Evolutionary conservation across 2,797 vertebrate genomes (phyloP), one percentile per base, ranked within the genome.

Genomic region (Scomberomorus guttatus): DNA sequence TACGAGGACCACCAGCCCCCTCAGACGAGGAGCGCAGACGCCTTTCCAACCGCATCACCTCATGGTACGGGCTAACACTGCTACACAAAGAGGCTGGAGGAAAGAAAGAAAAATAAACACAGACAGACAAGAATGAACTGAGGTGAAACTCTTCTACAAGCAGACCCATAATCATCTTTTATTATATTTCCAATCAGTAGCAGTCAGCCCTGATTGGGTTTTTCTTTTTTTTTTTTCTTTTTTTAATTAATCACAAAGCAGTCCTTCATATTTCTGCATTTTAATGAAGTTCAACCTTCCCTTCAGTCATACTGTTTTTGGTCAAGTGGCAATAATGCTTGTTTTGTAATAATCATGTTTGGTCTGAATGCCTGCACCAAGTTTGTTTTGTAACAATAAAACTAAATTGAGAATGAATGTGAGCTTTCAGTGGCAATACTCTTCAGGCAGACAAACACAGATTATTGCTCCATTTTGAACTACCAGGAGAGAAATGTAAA

Each of bases 21-120:
- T 99, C 98, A 4, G 98, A 99, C 0, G 98, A 98, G 1, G 98
- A 99, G 62, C 98, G 95, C 63, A 99, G 90, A 2, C 98, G 95
- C 57, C 97, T 95, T 82, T 99, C 98, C 89, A 97, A 80, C 67
- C 96, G 96, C 86, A 97, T 96, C 80, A 98, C 95, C 63, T 98
- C 98, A 15, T 96, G 96, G 80, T 95, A 98, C 0, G 98, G 98
- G 81, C 98, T 99, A 83, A 96, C 94, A 69, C 96, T 97, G 86
- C 93, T 97, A 76, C 96, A 96, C 95, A 98, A 87, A 83, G 96
- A 96, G 67, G 94, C 98, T 98, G 81, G 15, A 50, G 63, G 79
- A 67, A 5, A 61, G 66, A 72, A 42, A 64, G 1, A 81, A n/a
- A 6, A 71, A 59, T 12, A 34, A 15, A 79, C 10, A 29, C 46